phyloP scores from a whole-genome alignment of 2,113 vertebrate genomes.

The Actenoides lindsayi region DNA sequence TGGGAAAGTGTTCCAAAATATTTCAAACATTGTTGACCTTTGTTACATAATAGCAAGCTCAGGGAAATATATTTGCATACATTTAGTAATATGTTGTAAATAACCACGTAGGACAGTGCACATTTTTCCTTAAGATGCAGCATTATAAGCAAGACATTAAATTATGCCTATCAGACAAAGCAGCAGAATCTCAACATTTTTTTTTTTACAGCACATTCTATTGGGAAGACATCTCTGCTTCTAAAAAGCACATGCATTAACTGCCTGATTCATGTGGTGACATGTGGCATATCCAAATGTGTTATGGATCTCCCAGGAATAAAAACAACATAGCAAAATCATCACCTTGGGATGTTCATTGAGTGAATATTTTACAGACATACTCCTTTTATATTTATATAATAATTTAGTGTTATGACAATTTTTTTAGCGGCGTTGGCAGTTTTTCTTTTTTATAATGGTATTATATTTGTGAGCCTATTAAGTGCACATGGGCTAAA shows the following conservation, averaged over 20 bases:
- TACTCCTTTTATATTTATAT: conserved; percentile 90
- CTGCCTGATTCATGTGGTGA: conserved; percentile 85
- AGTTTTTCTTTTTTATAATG: conserved; percentile 89
- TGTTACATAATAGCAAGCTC: conserved; percentile 78
- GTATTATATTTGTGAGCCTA: conserved; percentile 88
- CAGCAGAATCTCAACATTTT: conserved; percentile 77
- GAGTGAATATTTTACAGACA: conserved; percentile 90
- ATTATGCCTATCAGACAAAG: conserved; percentile 87
- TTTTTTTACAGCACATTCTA: conserved; percentile 80
- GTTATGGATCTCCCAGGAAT: conserved; percentile 88
- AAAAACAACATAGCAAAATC: conserved; percentile 84
- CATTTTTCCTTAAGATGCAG: conserved; percentile 85
- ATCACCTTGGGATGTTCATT: conserved; percentile 88
- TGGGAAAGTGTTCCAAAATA: conserved; percentile 77
- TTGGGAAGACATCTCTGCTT: conserved; percentile 82
- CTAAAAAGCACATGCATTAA: conserved; percentile 83
- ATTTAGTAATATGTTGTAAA: conserved; percentile 83
- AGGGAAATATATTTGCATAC: conserved; percentile 84
- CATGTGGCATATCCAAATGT: conserved; percentile 83
- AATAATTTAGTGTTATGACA: conserved; percentile 90
- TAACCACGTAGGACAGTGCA: conserved; percentile 77
- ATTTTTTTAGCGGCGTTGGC: conserved; percentile 86
- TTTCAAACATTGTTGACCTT: conserved; percentile 86
- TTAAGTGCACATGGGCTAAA: conserved; percentile 87
- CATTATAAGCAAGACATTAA: conserved; percentile 82